Base-by-base conservation (phyloP, 2,113 vertebrate species). In the Acanthochromis polyacanthus region DNA sequence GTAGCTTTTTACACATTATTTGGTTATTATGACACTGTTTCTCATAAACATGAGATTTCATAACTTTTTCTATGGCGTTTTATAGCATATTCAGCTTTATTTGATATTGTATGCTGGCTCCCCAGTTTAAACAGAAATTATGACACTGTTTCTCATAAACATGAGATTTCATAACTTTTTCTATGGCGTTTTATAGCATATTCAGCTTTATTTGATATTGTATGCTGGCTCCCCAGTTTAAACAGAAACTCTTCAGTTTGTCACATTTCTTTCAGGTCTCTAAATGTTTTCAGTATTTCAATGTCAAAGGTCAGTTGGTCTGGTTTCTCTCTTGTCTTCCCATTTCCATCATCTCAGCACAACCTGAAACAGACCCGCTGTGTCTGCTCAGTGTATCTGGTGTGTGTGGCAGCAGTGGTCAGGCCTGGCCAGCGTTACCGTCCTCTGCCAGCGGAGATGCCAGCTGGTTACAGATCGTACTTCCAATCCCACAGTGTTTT, bases 341-440 rank as follows among this genome's bases (percentile, higher is more conserved):
- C 12, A 63, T 74, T 7, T 43, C 32, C 32, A 45, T 10, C 6
- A 2, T 62, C 38, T 64, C 57, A 25, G 17, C 38, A 46, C 40
- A 32, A 56, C 52, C 51, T 63, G 38, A 38, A 40, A 28, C 60
- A 15, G 40, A 36, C 15, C 8, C 10, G 3, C 3, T 45, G 46
- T 45, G 23, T 83, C 77, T 84, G 71, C 15, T 38, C 17, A 68
- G 59, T 63, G 28, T 60, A 30, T 30, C 43, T 36, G 20, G n/a
- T 60, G 32, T 62, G 45, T 55, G 50, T 77, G 52, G 53, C 68
- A 81, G 45, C 23, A n/a, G 75, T 6, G 56, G 71, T 55, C 12
- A 23, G 51, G 59, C 23, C 84, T 75, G 82, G 74, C 19, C 70
- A 89, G 32, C 66, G 67, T 89, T 25, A 75, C n/a, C 48, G 53